Base-by-base conservation (phyloP, 2,797 vertebrate species). In the Fundulus diaphanus region DNA sequence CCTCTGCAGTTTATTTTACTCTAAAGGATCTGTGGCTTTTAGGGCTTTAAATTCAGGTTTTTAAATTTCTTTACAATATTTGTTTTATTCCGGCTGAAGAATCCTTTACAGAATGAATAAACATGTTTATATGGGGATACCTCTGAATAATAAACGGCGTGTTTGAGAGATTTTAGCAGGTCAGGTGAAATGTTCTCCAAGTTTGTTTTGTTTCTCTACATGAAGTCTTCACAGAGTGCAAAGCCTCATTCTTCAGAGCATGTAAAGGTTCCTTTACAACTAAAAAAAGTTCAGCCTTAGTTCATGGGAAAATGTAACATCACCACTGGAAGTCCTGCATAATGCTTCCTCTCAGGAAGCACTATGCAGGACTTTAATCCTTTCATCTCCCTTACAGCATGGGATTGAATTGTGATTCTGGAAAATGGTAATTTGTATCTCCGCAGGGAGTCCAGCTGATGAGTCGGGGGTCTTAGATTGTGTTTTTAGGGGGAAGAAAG, bases 381-480 rank as follows among this genome's bases (percentile, higher is more conserved):
- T 72, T 86, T 79, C 72, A 76, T 85, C 80, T 82, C 44, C 49
- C 37, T 80, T 74, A 79, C 75, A 68, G 74, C 68, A 70, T 75
- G 59, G 89, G 90, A 90, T 85, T 82, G 59, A 88, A 80, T 63
- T 85, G 86, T 86, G 79, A 89, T 79, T 89, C 78, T 85, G 74
- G 76, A 87, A 91, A 91, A 78, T 77, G 66, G 51, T 87, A 74
- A 89, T 91, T 79, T 84, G 67, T 78, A 78, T 88, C 83, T 76
- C 87, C 20, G 48, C 85, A 81, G 84, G 88, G 87, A 83, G 82
- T 89, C 88, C 80, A 80, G 76, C 88, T 88, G 89, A 91, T 87
- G 85, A 78, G 72, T 90, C 72, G 73, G 70, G 78, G 74, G 83
- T 73, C 83, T 92, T 79, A 85, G 81, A 75, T 72, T 59, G 66